phyloP scores from a whole-genome alignment of 2,888 invertebrate species.

The Mimas tiliae region DNA sequence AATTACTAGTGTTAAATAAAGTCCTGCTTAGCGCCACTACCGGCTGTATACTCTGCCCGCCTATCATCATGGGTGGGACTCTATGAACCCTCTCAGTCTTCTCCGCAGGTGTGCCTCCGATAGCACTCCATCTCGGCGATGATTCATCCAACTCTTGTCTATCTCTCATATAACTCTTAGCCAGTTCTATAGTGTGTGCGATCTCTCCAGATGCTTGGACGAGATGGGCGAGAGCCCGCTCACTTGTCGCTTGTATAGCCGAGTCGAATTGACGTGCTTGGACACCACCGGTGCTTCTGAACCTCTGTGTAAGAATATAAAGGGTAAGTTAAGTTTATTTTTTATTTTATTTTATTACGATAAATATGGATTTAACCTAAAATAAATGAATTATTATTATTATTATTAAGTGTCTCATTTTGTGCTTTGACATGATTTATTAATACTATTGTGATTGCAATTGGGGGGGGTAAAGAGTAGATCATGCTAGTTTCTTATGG shows the following conservation, averaged over 20 bases:
- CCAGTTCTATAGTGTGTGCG: constrained; percentile 59
- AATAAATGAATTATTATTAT: too few species aligned
- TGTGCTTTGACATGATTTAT: too few species aligned
- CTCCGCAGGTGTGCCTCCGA: constrained; percentile 55
- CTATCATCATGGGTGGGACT: constrained; percentile 70
- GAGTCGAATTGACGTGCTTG: constrained; percentile 60
- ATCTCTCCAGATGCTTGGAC: constrained; percentile 70
- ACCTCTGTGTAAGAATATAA: constrained; percentile 54
- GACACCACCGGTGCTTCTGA: constrained; percentile 62
- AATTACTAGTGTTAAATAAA: constrained; percentile 55
- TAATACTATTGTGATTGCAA: too few species aligned
- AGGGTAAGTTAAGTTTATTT: background rate
- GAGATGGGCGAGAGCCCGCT: constrained; percentile 64
- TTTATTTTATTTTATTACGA: too few species aligned
- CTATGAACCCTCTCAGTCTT: constrained; percentile 62
- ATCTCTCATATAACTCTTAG: constrained; percentile 61
- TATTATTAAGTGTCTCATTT: too few species aligned
- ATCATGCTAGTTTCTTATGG: too few species aligned
- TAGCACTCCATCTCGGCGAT: constrained; percentile 64
- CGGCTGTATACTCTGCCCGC: constrained; percentile 73
- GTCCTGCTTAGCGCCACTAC: constrained; percentile 71
- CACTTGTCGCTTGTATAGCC: constrained; percentile 61
- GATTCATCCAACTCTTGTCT: constrained; percentile 53
- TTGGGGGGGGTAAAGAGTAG: too few species aligned
- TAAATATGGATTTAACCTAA: too few species aligned